These are phyloP conservation scores for Bettongia penicillata DNA, from an alignment of 2,113 vertebrate species.

Conservation along the genomic window DNA sequence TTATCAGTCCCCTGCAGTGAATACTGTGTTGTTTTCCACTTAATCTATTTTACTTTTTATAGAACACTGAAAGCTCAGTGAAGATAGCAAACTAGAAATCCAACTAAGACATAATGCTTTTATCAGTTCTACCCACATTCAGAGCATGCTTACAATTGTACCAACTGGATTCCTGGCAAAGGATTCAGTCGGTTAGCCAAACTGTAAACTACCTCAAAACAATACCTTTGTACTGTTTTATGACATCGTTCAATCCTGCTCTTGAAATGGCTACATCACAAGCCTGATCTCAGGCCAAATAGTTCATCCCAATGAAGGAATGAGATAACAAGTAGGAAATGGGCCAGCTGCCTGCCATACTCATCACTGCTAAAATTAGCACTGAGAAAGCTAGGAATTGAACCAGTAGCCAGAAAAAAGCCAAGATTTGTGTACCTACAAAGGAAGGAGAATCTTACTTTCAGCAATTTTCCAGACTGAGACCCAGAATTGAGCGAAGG, in stretches of 20 bases:
- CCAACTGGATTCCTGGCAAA: constrained; percentile 11
- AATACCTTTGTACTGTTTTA: constrained; percentile 20
- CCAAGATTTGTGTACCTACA: constrained; percentile 1
- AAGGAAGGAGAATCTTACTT: not conserved
- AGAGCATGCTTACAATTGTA: not conserved
- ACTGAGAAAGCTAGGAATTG: constrained; percentile 20
- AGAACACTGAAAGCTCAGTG: not conserved
- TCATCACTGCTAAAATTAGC: constrained; percentile 2
- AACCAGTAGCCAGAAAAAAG: not conserved
- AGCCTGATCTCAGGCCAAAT: not conserved
- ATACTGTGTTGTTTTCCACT: not conserved
- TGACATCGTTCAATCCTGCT: constrained; percentile 2
- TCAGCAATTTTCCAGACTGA: not conserved
- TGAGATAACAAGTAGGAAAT: not conserved
- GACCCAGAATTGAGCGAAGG: constrained; percentile 6
- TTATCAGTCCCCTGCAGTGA: constrained; percentile 7
- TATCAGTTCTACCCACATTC: not conserved
- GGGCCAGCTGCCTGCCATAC: not conserved
- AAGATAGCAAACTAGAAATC: not conserved
- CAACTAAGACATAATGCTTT: not conserved
- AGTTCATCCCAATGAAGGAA: not conserved
- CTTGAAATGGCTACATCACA: constrained; percentile 38
- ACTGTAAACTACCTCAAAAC: not conserved
- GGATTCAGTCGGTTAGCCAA: constrained; percentile 23
- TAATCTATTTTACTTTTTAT: constrained; percentile 1